phyloP scores from a whole-genome alignment of 2,888 invertebrate genomes.

The Mythimna ferrago region DNA sequence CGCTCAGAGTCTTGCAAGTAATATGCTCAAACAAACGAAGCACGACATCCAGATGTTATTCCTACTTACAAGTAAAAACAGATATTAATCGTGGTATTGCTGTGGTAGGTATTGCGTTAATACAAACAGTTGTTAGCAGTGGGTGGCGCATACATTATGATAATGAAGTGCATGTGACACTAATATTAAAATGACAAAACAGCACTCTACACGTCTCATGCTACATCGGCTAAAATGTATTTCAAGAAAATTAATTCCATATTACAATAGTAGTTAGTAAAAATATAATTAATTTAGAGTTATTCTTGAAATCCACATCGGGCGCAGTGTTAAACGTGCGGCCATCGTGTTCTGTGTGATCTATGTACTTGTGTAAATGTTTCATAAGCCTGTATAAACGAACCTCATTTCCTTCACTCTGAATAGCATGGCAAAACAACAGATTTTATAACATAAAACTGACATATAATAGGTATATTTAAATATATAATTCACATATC shows the following conservation, averaged over 20 bases:
- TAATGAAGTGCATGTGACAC: conserved; percentile 55
- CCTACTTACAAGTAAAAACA: conserved; percentile 13
- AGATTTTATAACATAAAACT: conserved; percentile 80
- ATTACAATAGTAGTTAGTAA: conserved; percentile 41
- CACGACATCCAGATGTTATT: conserved; percentile 49
- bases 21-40: conserved; percentile 49
- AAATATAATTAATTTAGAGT: conserved; percentile 22
- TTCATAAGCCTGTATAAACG: conserved; percentile 80
- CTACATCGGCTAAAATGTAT: conserved; percentile 71
- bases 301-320: conserved; percentile 74
- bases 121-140: conserved; percentile 47
- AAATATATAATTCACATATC: conserved; percentile 59
- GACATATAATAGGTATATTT: conserved; percentile 64
- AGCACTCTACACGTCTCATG: conserved; percentile 77
- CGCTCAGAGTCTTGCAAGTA: conserved; percentile 35
- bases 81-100: conserved; percentile 23
- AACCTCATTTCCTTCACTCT: conserved; percentile 89
- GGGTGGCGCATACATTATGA: conserved; percentile 48
- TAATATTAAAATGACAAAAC: conserved; percentile 62
- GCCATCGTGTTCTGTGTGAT: conserved; percentile 64
- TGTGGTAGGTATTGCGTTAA: conserved; percentile 38
- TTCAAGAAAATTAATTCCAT: conserved; percentile 70
- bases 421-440: conserved; percentile 89
- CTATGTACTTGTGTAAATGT: conserved; percentile 74
- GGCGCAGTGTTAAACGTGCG: conserved; percentile 64